Evolutionary conservation across 1,140 invertebrate genomes (phyloP).

Genomic region (Anastrepha ludens): DNA sequence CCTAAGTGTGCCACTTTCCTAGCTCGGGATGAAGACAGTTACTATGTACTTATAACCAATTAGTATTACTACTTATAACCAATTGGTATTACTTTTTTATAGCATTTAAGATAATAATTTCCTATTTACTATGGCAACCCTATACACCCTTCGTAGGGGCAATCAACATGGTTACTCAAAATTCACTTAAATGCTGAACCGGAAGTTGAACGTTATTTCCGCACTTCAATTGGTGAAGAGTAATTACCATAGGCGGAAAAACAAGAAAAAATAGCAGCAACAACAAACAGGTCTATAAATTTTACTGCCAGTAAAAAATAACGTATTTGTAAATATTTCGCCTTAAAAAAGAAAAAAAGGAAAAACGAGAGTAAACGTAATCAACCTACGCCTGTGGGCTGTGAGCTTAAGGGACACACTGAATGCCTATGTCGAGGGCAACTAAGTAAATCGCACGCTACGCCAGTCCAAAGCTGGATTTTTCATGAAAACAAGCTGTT

Average conservation of each 20-base stretch:
- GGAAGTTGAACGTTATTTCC: conserved; percentile 48
- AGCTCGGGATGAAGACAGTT: no score
- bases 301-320: neutral
- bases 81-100: no score
- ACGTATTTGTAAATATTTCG: neutral
- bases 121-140: neutral
- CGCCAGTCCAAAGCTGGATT: neutral
- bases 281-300: neutral
- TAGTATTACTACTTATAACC: no score
- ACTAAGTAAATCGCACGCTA: neutral
- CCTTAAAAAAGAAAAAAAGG: neutral
- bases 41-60: no score
- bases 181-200: neutral
- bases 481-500: conserved; percentile 10
- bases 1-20: no score
- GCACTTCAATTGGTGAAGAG: neutral
- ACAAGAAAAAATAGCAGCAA: no score
- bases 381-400: neutral
- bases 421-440: neutral
- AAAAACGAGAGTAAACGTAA: neutral
- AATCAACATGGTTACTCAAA: conserved; percentile 9
- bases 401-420: neutral
- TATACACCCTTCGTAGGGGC: no score
- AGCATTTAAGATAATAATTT: no score
- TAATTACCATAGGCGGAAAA: neutral